phyloP scores from a whole-genome alignment of 2,888 invertebrate genomes.

The Beris morrisii region DNA sequence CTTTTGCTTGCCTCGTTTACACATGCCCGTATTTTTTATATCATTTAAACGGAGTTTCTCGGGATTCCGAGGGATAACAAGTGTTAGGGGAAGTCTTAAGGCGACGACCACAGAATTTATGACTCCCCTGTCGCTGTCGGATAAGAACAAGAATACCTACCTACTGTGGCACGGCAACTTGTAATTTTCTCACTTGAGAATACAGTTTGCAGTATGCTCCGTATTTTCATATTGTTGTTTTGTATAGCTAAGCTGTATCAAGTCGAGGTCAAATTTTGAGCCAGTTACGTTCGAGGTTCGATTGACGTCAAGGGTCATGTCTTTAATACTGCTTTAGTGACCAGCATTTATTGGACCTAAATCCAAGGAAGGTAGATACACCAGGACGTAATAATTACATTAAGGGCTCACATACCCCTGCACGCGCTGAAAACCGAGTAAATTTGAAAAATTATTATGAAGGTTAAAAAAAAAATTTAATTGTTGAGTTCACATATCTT shows the following conservation, averaged over 20 bases:
- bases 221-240: neutral
- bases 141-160: neutral
- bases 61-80: slow-evolving; percentile 21
- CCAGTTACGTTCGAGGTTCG: no score
- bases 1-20: neutral
- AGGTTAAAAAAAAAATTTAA: no score
- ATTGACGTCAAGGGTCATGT: no score
- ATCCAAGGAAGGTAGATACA: no score
- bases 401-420: no score
- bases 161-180: neutral
- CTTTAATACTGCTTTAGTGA: no score
- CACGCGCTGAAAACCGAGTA: no score
- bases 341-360: no score
- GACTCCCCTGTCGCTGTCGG: neutral
- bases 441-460: no score
- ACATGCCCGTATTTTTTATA: neutral
- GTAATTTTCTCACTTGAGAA: slow-evolving; percentile 26
- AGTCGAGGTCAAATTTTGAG: neutral
- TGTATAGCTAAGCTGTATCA: neutral
- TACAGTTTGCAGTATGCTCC: neutral
- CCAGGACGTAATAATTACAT: no score
- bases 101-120: slow-evolving; percentile 22
- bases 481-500: no score
- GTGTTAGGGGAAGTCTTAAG: slow-evolving; percentile 22
- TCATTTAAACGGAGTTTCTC: slow-evolving; percentile 20